These are phyloP conservation scores for Diaperis boleti DNA, from an alignment of 2,888 invertebrate genomes.

Conservation along the genomic window DNA sequence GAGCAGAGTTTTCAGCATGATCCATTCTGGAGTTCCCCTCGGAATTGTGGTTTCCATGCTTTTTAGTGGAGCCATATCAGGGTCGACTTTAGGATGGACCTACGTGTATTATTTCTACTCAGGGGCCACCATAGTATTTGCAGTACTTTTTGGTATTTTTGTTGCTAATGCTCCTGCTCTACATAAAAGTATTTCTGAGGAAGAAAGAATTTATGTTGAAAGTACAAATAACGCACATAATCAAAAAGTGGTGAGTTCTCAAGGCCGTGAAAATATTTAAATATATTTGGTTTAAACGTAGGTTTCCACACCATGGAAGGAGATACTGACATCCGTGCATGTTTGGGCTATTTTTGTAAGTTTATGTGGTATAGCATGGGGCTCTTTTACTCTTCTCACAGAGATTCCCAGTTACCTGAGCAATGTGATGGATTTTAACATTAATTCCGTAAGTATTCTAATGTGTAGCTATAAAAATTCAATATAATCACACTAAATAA, in stretches of 20 bases:
- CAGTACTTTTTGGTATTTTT: slow-evolving; percentile 7
- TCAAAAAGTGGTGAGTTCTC: too few relatives aligned
- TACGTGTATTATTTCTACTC: slow-evolving; percentile 19
- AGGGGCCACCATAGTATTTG: slow-evolving; percentile 10
- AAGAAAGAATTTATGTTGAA: slow-evolving; percentile 32
- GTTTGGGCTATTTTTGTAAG: slow-evolving; percentile 80
- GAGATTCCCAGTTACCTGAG: slow-evolving; percentile 86
- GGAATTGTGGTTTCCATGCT: slow-evolving; percentile 78
- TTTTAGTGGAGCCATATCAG: slow-evolving; percentile 22
- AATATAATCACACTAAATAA: not conserved
- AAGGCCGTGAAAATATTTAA: too few relatives aligned
- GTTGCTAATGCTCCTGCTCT: slow-evolving; percentile 17
- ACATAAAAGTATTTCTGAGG: slow-evolving; percentile 27
- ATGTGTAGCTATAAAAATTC: not conserved
- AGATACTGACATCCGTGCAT: slow-evolving; percentile 77
- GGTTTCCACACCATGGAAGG: slow-evolving; percentile 76
- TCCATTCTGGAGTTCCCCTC: slow-evolving; percentile 77
- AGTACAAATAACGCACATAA: not conserved
- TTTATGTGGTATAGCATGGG: slow-evolving; percentile 83
- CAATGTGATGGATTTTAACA: slow-evolving; percentile 77
- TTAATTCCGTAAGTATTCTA: slow-evolving; percentile 71
- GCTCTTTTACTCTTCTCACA: slow-evolving; percentile 85
- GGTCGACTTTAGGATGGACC: slow-evolving; percentile 28
- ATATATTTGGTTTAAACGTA: too few relatives aligned
- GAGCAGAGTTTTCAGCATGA: slow-evolving; percentile 74